A percentile compares a stretch with the other conserved stretches of the same genome.
These are phyloP conservation scores for Diarsia dahlii DNA, from an alignment of 2,888 invertebrate genomes.

Conservation along the genomic window DNA sequence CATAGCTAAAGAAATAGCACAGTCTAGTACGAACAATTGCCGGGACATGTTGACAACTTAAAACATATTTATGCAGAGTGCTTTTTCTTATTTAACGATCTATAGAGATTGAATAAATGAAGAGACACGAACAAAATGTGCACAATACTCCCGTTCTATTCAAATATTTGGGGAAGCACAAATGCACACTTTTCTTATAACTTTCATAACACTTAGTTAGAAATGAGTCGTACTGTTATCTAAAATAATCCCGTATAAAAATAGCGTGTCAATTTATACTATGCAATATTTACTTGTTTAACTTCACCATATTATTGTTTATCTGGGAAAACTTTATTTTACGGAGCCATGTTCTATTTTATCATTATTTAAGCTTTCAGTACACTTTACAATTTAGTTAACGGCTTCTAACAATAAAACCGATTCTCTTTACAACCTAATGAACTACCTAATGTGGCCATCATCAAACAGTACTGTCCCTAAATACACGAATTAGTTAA, in stretches of 20 bases:
- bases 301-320: conserved; percentile 44
- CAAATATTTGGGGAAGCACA: conserved; percentile 24
- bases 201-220: conserved; percentile 33
- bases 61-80: conserved; percentile 11
- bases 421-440: conserved; percentile 58
- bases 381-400: conserved; percentile 47
- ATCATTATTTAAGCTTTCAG: conserved; percentile 44
- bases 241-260: conserved; percentile 65
- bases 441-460: conserved; percentile 57
- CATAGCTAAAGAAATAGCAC: conserved; percentile 25
- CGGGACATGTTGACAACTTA: conserved; percentile 1
- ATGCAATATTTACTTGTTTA: conserved; percentile 57
- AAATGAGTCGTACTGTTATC: conserved; percentile 45
- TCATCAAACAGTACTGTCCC: conserved; percentile 49
- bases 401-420: conserved; percentile 52
- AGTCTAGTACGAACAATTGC: not conserved
- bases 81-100: conserved; percentile 24
- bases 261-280: conserved; percentile 66
- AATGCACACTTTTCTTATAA: conserved; percentile 21
- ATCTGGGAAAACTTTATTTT: conserved; percentile 51
- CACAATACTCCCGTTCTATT: conserved; percentile 21
- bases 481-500: conserved; percentile 54
- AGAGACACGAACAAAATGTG: conserved; percentile 40
- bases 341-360: conserved; percentile 37
- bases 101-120: conserved; percentile 57